These are phyloP conservation scores for Ceratina calcarata DNA, from an alignment of 1,140 invertebrate species.

Conservation along the genomic window DNA sequence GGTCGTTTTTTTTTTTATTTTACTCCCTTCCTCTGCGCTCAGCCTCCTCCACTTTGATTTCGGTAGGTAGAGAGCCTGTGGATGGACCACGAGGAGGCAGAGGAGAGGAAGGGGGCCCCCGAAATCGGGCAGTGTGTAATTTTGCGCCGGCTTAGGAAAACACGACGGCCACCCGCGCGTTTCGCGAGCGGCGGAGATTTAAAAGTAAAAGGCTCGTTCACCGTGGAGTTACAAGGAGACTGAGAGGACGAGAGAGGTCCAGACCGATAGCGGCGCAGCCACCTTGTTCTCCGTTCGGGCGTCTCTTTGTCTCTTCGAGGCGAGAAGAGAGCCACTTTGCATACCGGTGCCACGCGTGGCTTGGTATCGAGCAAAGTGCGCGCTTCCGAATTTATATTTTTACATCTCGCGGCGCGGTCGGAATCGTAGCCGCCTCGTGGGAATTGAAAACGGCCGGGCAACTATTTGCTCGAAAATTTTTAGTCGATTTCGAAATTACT, in stretches of 20 bases:
- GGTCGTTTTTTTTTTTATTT: slow-evolving; percentile 35
- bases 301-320: slow-evolving; percentile 62
- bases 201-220: slow-evolving; percentile 74
- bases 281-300: slow-evolving; percentile 63
- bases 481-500: slow-evolving; percentile 11
- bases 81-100: slow-evolving; percentile 17
- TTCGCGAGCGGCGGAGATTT: slow-evolving; percentile 77
- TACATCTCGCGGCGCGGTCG: not conserved
- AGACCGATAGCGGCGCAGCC: slow-evolving; percentile 59
- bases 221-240: not conserved
- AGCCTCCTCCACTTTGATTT: slow-evolving; percentile 47
- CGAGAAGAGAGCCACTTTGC: slow-evolving; percentile 61
- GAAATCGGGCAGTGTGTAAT: slow-evolving; percentile 79
- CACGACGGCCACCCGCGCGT: slow-evolving; percentile 80
- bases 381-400: slow-evolving; percentile 19
- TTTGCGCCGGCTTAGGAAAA: slow-evolving; percentile 81
- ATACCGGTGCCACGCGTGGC: slow-evolving; percentile 29
- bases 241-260: slow-evolving; percentile 29
- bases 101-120: slow-evolving; percentile 46
- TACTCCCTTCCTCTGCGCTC: not conserved
- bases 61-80: slow-evolving; percentile 37
- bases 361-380: not conserved
- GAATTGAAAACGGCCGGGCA: not conserved
- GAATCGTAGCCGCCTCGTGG: not conserved
- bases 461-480: slow-evolving; percentile 11